Evolutionary conservation across 2,797 vertebrate species (phyloP), one percentile per base, ranked within the genome.

Genomic region (Syngnathus acus): DNA sequence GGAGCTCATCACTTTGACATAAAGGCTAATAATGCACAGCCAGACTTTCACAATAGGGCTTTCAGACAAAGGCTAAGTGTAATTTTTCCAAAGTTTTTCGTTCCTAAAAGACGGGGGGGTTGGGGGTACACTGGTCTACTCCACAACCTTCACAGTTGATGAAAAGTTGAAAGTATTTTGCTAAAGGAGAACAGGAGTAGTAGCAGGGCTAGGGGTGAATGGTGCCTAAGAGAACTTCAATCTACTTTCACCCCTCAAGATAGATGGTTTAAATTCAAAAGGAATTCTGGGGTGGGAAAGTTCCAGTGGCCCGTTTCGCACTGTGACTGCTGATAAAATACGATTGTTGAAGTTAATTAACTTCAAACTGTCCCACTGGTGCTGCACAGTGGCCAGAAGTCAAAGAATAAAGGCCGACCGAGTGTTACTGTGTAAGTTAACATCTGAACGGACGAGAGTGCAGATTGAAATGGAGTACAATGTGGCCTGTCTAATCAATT

Each of bases 261-360:
- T 39, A 68, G 65, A 51, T 32, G 45, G 66, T 65, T 68, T 50
- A 64, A 72, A 70, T 70, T 70, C 66, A 53, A 72, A 72, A 67
- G 17, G 17, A 71, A 68, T 62, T 70, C 62, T 3, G 37, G 3
- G n/a, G 19, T 62, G 57, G 42, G 71, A 70, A 72, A 65, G 67
- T 74, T 81, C 66, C 43, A 57, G 57, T 73, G 60, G n/a, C 2
- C 67, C 43, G 43, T 64, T 64, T 64, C 62, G 5, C 47, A 70
- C n/a, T 66, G 50, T 62, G 66, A 65, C 43, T 53, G 65, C 63
- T 53, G 66, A 73, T 64, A 63, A 77, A 81, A 64, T 58, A 59
- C 67, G 16, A 66, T 72, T 70, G 64, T 38, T 55, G 55, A 72
- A 68, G 45, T 80, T 57, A 75, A 81, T 80, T 84, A 77, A 76